These are phyloP conservation scores for Melanotaenia pygmaea DNA, from an alignment of 2,797 vertebrate genomes.

Conservation along the genomic window DNA sequence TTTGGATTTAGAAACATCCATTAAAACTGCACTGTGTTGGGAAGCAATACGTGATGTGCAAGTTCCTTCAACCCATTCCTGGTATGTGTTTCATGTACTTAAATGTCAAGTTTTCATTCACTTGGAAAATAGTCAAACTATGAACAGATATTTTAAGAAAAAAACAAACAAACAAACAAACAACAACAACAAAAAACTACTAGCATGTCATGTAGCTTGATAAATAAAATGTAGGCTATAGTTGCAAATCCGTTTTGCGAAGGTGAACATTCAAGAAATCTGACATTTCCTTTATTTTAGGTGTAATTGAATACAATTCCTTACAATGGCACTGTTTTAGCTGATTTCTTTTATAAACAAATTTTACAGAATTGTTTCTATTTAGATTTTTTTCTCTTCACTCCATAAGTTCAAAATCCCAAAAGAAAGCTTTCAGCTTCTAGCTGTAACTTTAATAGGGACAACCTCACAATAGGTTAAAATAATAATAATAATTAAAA, in stretches of 20 bases:
- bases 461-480: conserved; percentile 32
- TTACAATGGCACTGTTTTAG: background rate
- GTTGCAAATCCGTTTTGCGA: background rate
- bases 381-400: background rate
- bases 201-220: background rate
- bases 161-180: no score
- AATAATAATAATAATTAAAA: no score
- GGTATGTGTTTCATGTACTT: background rate
- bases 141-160: background rate
- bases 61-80: background rate
- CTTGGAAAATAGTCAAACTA: no score
- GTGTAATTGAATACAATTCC: background rate
- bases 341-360: background rate
- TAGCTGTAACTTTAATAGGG: conserved; percentile 48
- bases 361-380: background rate
- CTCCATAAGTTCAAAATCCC: background rate
- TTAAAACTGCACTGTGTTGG: background rate
- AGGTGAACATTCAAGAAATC: background rate
- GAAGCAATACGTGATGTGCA: background rate
- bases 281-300: background rate
- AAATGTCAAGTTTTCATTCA: no score
- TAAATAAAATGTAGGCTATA: background rate
- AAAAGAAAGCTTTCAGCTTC: conserved; percentile 13
- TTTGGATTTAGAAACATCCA: background rate
- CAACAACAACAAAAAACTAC: background rate